Conservation (phyloP, 2,888 invertebrate species). For the Drosophila cognata region DNA sequence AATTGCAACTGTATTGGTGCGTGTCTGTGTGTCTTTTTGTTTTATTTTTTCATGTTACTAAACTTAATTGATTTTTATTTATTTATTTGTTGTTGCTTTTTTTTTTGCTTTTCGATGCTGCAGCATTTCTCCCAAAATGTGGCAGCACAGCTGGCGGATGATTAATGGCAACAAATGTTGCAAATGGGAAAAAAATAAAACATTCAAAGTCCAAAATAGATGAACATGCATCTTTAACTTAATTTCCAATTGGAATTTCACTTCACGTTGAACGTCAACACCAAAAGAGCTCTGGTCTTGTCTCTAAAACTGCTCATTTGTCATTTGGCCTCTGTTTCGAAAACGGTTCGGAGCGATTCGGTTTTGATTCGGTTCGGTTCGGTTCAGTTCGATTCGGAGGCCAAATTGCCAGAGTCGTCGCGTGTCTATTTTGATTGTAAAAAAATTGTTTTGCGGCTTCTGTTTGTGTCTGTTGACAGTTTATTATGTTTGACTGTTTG, state of each 20-base stretch:
- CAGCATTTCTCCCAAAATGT: constrained; percentile 39
- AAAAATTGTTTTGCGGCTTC: constrained; percentile 67
- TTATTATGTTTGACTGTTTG: constrained; percentile 79
- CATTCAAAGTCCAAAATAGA: constrained; percentile 69
- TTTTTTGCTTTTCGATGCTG: background rate
- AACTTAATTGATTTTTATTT: constrained; percentile 72
- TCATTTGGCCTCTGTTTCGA: constrained; percentile 43
- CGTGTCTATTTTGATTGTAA: constrained; percentile 74
- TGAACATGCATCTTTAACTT: constrained; percentile 60
- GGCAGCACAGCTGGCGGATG: constrained; percentile 56
- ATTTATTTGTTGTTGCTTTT: constrained; percentile 33
- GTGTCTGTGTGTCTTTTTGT: constrained; percentile 13
- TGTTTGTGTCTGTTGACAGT: constrained; percentile 67
- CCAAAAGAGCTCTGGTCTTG: constrained; percentile 12
- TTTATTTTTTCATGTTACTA: constrained; percentile 32
- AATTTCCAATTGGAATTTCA: constrained; percentile 73
- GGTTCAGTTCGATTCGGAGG: background rate
- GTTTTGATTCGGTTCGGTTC: background rate
- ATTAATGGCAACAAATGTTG: constrained; percentile 82
- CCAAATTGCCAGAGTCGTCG: constrained; percentile 57
- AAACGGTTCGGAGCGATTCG: background rate
- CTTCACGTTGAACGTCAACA: constrained; percentile 24
- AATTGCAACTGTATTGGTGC: constrained; percentile 63
- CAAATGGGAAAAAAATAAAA: constrained; percentile 28
- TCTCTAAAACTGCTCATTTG: constrained; percentile 73